These are phyloP conservation scores for Bos indicus DNA, from an alignment of 2,113 vertebrate species.

Conservation along the genomic window DNA sequence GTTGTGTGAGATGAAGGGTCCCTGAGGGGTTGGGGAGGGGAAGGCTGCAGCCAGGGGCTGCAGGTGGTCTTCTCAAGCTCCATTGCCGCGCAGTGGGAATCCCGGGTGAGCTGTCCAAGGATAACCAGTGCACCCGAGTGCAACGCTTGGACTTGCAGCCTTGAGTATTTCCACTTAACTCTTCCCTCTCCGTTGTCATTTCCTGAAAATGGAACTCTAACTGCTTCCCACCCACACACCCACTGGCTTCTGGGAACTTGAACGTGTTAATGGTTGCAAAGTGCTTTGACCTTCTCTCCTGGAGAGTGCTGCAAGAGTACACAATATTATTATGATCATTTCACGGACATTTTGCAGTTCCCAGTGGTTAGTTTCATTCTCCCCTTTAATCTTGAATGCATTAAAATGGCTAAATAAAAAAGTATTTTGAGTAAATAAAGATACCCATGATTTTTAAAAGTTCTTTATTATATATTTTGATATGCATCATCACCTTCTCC, in stretches of 20 bases:
- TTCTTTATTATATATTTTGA: slow-evolving; percentile 72
- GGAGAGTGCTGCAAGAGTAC: slow-evolving; percentile 4
- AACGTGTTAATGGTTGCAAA: slow-evolving; percentile 42
- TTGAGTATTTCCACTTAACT: slow-evolving; percentile 34
- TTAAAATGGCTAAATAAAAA: slow-evolving; percentile 67
- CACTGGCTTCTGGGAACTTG: neutral
- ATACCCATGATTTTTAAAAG: slow-evolving; percentile 68
- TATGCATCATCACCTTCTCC: slow-evolving; percentile 68
- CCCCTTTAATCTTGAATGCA: slow-evolving; percentile 60
- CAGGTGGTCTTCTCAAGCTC: neutral
- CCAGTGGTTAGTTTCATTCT: slow-evolving; percentile 56
- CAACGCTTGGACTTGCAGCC: neutral
- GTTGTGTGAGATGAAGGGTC: neutral
- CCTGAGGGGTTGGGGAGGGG: neutral
- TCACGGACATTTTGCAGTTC: slow-evolving; percentile 53
- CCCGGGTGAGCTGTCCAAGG: neutral
- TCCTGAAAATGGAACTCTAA: neutral
- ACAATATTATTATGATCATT: slow-evolving; percentile 62
- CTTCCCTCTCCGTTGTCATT: neutral
- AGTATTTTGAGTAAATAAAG: slow-evolving; percentile 73
- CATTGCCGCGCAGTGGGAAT: neutral
- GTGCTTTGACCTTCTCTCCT: slow-evolving; percentile 61
- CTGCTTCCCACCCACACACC: neutral
- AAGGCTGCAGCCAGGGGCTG: neutral
- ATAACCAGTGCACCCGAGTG: neutral